Conservation (phyloP, 2,113 vertebrate genomes). For the Myanophis thanlyinensis region DNA sequence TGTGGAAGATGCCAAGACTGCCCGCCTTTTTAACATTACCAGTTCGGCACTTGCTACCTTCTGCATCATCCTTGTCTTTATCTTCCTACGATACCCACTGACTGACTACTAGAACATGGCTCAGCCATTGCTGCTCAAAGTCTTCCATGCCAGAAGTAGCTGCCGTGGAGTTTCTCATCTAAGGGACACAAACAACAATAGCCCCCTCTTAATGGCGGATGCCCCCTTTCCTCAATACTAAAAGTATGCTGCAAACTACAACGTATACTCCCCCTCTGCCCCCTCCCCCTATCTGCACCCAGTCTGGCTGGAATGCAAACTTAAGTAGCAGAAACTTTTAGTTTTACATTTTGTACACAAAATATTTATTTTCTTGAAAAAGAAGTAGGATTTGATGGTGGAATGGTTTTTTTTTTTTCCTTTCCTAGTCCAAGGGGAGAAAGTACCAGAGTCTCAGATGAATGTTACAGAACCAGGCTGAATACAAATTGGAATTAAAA, state of each 20-base stretch:
- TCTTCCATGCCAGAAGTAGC: slow-evolving; percentile 40
- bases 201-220: slow-evolving; percentile 36
- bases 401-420: neutral
- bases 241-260: slow-evolving; percentile 12
- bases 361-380: slow-evolving; percentile 47
- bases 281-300: slow-evolving; percentile 4
- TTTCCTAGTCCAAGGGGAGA: neutral
- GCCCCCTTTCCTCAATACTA: neutral
- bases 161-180: slow-evolving; percentile 57
- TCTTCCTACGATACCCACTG: slow-evolving; percentile 79
- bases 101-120: slow-evolving; percentile 71
- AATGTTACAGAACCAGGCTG: neutral
- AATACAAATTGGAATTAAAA: neutral
- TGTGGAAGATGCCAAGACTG: slow-evolving; percentile 80
- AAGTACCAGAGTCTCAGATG: neutral
- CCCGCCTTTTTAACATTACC: slow-evolving; percentile 80
- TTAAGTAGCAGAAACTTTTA: slow-evolving; percentile 43
- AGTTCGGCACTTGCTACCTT: slow-evolving; percentile 80
- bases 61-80: slow-evolving; percentile 77
- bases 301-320: slow-evolving; percentile 11
- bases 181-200: slow-evolving; percentile 47
- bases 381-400: slow-evolving; percentile 24
- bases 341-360: slow-evolving; percentile 26
- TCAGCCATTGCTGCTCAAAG: slow-evolving; percentile 14
- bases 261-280: neutral